Conservation (phyloP, 2,113 vertebrate species). For the Urocitellus parryii region DNA sequence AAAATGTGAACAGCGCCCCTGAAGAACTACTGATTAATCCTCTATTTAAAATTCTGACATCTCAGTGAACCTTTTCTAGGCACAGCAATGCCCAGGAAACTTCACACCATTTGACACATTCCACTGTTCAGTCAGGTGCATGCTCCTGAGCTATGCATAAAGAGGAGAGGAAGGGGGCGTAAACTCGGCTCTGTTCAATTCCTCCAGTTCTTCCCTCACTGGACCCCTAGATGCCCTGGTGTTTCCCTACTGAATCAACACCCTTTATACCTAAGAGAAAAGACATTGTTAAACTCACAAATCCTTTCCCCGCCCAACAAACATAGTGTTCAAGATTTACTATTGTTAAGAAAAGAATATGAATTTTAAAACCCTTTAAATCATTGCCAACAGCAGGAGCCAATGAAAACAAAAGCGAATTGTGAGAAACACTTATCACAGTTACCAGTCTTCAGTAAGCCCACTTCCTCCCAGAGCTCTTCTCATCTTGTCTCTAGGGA, state of each 20-base stretch:
- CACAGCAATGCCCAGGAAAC: background rate
- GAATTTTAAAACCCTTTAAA: constrained; percentile 64
- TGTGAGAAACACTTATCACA: constrained; percentile 77
- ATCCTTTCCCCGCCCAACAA: constrained; percentile 42
- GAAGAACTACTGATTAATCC: background rate
- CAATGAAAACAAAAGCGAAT: constrained; percentile 78
- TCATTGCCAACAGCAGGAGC: constrained; percentile 65
- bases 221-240: background rate
- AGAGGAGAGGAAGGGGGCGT: background rate
- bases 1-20: background rate
- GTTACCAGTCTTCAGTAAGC: constrained; percentile 55
- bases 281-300: constrained; percentile 47
- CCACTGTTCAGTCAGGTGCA: background rate
- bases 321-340: constrained; percentile 32
- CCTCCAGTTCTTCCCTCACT: too few relatives aligned
- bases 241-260: background rate
- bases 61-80: constrained; percentile 13
- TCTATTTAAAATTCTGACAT: constrained; percentile 28
- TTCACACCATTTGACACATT: background rate
- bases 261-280: background rate
- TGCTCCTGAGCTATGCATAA: background rate
- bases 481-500: constrained; percentile 63
- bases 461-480: constrained; percentile 64
- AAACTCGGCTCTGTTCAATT: background rate
- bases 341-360: constrained; percentile 69